phyloP scores from a whole-genome alignment of 2,888 invertebrate genomes.

The Thera obeliscata region DNA sequence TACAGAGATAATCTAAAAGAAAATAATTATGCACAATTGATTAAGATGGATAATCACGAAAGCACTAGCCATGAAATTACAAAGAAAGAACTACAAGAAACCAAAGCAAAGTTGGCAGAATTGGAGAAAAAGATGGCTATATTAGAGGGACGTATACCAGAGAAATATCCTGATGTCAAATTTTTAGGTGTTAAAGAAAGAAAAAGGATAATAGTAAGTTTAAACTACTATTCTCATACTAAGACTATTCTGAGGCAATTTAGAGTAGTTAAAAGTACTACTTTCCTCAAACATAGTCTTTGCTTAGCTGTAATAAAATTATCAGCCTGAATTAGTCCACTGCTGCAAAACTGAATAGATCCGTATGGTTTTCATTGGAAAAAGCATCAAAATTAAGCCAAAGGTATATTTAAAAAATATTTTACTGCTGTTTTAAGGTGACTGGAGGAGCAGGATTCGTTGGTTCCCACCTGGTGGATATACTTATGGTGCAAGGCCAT shows the following conservation, averaged over 20 bases:
- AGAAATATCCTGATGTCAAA: slow-evolving; percentile 95
- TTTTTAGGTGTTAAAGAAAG: slow-evolving; percentile 96
- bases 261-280: too few species aligned
- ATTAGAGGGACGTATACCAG: slow-evolving; percentile 89
- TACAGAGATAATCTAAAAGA: slow-evolving; percentile 60
- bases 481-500: slow-evolving; percentile 97
- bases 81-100: slow-evolving; percentile 84
- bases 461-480: slow-evolving; percentile 99
- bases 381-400: too few species aligned
- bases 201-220: slow-evolving; percentile 93
- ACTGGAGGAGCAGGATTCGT: slow-evolving; percentile 99
- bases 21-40: slow-evolving; percentile 47
- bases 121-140: slow-evolving; percentile 89
- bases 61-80: slow-evolving; percentile 56
- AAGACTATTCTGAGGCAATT: too few species aligned
- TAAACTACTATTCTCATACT: background rate
- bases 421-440: slow-evolving; percentile 80
- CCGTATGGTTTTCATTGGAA: too few species aligned
- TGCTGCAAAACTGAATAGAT: too few species aligned
- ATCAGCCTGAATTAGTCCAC: too few species aligned
- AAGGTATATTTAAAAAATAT: background rate
- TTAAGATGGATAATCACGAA: slow-evolving; percentile 54
- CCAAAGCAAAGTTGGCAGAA: slow-evolving; percentile 86
- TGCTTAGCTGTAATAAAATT: too few species aligned
- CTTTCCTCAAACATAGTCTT: too few species aligned